Evolutionary conservation across 2,113 vertebrate genomes (phyloP).

Genomic region (Rhinichthys klamathensis): DNA sequence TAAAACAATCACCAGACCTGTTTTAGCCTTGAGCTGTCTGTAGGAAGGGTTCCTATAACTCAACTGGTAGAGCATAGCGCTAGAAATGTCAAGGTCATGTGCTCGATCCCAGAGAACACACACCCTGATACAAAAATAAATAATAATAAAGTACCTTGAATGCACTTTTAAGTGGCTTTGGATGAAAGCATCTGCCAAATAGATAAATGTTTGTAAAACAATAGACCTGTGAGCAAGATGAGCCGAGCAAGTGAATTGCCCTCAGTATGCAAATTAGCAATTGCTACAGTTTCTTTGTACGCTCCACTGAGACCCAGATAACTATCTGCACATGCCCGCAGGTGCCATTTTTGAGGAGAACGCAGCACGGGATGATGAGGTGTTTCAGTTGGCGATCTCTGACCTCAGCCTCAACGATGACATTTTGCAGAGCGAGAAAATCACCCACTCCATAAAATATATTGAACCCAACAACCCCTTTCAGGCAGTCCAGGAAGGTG

Average conservation of each 20-base stretch:
- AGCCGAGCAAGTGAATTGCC: background rate
- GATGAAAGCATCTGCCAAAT: background rate
- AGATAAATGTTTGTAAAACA: constrained; percentile 5
- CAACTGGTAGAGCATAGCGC: background rate
- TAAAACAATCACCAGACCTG: background rate
- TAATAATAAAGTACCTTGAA: background rate
- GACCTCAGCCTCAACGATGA: constrained; percentile 98
- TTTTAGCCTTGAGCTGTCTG: background rate
- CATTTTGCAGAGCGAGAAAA: constrained; percentile 96
- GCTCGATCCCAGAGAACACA: background rate
- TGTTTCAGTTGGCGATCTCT: constrained; percentile 96
- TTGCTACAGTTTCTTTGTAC: constrained; percentile 3
- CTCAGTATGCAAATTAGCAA: constrained; percentile 29
- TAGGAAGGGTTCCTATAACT: background rate
- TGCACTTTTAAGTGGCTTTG: constrained; percentile 1
- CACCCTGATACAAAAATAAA: background rate
- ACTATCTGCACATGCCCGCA: constrained; percentile 63
- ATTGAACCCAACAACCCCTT: constrained; percentile 97
- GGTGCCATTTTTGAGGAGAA: constrained; percentile 99
- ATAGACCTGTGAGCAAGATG: background rate
- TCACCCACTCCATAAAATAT: constrained; percentile 97
- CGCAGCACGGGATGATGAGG: constrained; percentile 90
- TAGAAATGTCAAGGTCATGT: constrained; percentile 29
- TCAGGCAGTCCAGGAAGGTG: constrained; percentile 98
- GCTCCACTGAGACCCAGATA: constrained; percentile 15